These are phyloP conservation scores for Entomyzon cyanotis DNA, from an alignment of 2,113 vertebrate species.

Conservation along the genomic window DNA sequence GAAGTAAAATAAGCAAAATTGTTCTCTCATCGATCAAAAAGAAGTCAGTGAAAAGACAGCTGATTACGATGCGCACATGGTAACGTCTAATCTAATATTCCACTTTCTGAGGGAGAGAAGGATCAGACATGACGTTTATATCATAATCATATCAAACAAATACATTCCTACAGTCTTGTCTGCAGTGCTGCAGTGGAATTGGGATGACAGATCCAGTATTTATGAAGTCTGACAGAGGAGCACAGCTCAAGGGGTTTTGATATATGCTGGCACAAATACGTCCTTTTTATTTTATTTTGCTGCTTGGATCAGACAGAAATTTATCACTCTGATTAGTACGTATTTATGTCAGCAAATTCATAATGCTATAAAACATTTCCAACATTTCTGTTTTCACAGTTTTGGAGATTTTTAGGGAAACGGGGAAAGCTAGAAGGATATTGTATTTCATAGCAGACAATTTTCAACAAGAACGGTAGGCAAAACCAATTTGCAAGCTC, in stretches of 20 bases:
- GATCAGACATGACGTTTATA: conserved; percentile 27
- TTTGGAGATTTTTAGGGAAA: conserved; percentile 22
- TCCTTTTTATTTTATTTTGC: conserved; percentile 54
- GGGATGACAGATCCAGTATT: conserved; percentile 35
- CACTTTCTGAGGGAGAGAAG: background rate
- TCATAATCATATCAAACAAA: conserved; percentile 25
- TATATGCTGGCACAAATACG: conserved; percentile 3
- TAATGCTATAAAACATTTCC: conserved; percentile 51
- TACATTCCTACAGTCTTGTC: conserved; percentile 10
- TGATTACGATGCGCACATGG: background rate
- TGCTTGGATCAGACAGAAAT: conserved; percentile 52
- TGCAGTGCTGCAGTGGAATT: background rate
- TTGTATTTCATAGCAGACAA: background rate
- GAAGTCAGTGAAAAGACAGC: background rate
- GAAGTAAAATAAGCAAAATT: conserved; percentile 11
- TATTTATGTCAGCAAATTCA: conserved; percentile 62
- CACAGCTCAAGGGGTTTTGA: conserved; percentile 13
- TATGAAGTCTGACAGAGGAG: conserved; percentile 22
- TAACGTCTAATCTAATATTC: conserved; percentile 17
- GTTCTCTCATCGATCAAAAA: background rate
- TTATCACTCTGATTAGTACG: conserved; percentile 59
- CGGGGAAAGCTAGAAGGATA: background rate
- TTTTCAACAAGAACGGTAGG: background rate
- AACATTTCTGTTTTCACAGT: background rate
- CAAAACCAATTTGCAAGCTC: background rate